Percentiles rank a stretch among this genome's conserved stretches.
Evolutionary conservation across 1,140 invertebrate species (phyloP).

Genomic region (Cydia amplana): DNA sequence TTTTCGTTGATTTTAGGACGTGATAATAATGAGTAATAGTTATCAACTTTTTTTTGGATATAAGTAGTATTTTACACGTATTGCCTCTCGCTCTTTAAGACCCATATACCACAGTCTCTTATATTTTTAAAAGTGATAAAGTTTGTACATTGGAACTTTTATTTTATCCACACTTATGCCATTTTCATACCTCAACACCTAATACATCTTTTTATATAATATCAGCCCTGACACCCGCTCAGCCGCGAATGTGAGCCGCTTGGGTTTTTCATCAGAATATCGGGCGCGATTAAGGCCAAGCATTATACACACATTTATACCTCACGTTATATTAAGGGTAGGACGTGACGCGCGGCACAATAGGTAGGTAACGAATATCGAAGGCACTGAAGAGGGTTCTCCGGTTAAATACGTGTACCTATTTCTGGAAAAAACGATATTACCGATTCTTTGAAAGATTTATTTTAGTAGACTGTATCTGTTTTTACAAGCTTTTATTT

Average conservation of each 20-base stretch:
- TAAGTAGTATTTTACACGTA: too few species aligned
- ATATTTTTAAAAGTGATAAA: neutral
- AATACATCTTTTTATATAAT: neutral
- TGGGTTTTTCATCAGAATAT: slow-evolving; percentile 27
- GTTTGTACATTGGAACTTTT: neutral
- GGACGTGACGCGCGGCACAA: slow-evolving; percentile 19
- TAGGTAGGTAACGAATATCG: slow-evolving; percentile 25
- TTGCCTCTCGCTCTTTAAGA: too few species aligned
- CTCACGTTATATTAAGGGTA: neutral
- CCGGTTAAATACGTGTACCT: neutral
- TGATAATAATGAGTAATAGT: too few species aligned
- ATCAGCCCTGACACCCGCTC: neutral
- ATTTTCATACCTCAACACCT: neutral
- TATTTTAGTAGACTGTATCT: neutral
- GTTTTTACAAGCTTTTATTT: too few species aligned
- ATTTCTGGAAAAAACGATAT: neutral
- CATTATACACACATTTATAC: neutral
- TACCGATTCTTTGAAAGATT: neutral
- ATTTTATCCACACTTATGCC: neutral
- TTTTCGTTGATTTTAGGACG: too few species aligned
- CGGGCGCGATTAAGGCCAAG: slow-evolving; percentile 26
- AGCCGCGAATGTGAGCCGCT: slow-evolving; percentile 15
- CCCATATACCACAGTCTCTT: too few species aligned
- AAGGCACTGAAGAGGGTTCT: slow-evolving; percentile 24
- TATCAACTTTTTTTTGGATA: too few species aligned